Evolutionary conservation across 2,888 invertebrate species (phyloP), one percentile per base, ranked within the genome.

Genomic region (Hofmannophila pseudospretella): DNA sequence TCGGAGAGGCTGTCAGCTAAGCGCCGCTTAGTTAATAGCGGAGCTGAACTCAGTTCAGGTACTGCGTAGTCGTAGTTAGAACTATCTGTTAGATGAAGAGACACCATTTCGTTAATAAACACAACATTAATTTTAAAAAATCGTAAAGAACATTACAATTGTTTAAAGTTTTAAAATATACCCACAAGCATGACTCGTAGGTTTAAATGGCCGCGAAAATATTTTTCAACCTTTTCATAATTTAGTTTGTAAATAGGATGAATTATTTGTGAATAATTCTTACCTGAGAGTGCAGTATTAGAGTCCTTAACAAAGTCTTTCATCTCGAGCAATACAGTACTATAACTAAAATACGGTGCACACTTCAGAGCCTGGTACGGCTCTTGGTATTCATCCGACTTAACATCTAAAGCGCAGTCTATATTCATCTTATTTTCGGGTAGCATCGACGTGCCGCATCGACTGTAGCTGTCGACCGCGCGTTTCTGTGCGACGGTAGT

Each of bases 331-430:
- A 93, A 88, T 32, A 93, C 92, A 16, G 92, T 91, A 69, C 92
- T 92, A 78, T 93, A 93, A 65, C 91, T 92, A 70, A 92, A 93
- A 71, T 93, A 93, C 2, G 93, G 93, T 8, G 93, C 91, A 63
- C 91, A 92, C 67, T 91, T 91, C 50, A 93, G 77, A 11, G 92
- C 92, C 73, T 93, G 93, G 72, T 93, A 93, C 26, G 94, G 94
- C 77, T 94, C 94, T 63, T 93, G 93, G 73, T 94, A 94, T 66
- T 93, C 92, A 60, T 92, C 92, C 30, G 91, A 89, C 65, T 90
- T 90, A 51, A 90, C 87, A 57, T 90, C 90, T 56, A 89, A 77
- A 34, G 88, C 84, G 54, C 89, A 88, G 47, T 89, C 89, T 65
- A 90, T 82, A 27, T 84, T 85, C 64, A 88, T 76, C 51, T 89